phyloP scores from a whole-genome alignment of 2,113 vertebrate species.

The Pseudopipra pipra region DNA sequence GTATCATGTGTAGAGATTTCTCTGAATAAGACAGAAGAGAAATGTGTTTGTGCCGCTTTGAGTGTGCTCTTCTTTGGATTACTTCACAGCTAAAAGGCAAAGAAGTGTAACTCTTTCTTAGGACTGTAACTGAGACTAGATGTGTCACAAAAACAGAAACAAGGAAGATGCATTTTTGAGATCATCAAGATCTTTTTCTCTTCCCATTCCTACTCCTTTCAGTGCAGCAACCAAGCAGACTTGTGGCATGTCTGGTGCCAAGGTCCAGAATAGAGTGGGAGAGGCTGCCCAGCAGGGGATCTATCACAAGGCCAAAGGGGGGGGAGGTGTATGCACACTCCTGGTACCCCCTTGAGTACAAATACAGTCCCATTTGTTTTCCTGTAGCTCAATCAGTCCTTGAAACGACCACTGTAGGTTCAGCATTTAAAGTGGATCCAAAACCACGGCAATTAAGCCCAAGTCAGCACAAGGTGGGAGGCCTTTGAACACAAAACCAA shows the following conservation, averaged over 20 bases:
- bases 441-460: background rate
- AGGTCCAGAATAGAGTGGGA: background rate
- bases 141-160: background rate
- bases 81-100: background rate
- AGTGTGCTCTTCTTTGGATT: background rate
- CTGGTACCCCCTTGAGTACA: background rate
- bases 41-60: background rate
- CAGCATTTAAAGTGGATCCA: background rate
- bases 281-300: background rate
- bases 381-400: background rate
- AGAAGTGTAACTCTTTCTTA: background rate
- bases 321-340: fast-evolving
- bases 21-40: background rate
- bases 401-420: background rate
- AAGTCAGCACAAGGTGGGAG: background rate
- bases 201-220: background rate
- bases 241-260: background rate
- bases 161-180: background rate
- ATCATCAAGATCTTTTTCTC: background rate
- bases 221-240: background rate
- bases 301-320: fast-evolving
- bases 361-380: background rate
- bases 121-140: background rate
- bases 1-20: background rate
- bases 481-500: background rate